These are phyloP conservation scores for Lethrus apterus DNA, from an alignment of 1,140 invertebrate species.

Conservation along the genomic window DNA sequence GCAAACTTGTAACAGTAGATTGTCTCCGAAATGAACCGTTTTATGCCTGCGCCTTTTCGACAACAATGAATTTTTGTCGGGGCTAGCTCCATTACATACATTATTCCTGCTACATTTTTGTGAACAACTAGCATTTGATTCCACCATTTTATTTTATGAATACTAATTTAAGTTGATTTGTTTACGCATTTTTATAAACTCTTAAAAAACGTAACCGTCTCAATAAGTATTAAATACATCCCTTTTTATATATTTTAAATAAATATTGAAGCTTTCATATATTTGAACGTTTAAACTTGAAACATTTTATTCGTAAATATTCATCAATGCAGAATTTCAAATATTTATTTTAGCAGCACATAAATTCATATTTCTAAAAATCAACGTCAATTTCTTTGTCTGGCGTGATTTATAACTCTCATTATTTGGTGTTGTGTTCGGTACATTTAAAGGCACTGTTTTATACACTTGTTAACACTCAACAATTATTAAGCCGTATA, in stretches of 20 bases:
- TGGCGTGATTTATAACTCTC: not conserved
- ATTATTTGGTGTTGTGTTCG: conserved; percentile 16
- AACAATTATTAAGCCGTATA: conserved; percentile 18
- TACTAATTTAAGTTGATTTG: not conserved
- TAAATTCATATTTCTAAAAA: conserved; percentile 7
- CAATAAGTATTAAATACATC: not conserved
- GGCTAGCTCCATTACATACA: conserved; percentile 25
- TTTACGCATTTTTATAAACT: not conserved
- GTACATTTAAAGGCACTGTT: conserved; percentile 21
- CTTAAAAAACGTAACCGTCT: not conserved
- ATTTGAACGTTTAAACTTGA: not conserved
- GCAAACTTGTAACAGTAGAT: conserved; percentile 59
- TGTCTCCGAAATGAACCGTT: conserved; percentile 68
- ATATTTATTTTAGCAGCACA: conserved; percentile 6
- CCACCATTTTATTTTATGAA: conserved; percentile 29
- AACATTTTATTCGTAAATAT: conserved; percentile 3
- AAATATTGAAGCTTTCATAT: not conserved
- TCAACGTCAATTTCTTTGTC: conserved; percentile 10
- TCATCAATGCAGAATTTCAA: conserved; percentile 1
- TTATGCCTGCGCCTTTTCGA: conserved; percentile 57
- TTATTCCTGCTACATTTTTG: conserved; percentile 29
- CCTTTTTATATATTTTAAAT: not conserved
- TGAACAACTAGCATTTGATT: conserved; percentile 33
- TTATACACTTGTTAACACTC: conserved; percentile 12
- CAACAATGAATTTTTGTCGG: conserved; percentile 29